phyloP scores from a whole-genome alignment of 2,888 invertebrate species.

The Pachliopta kotzebuea region DNA sequence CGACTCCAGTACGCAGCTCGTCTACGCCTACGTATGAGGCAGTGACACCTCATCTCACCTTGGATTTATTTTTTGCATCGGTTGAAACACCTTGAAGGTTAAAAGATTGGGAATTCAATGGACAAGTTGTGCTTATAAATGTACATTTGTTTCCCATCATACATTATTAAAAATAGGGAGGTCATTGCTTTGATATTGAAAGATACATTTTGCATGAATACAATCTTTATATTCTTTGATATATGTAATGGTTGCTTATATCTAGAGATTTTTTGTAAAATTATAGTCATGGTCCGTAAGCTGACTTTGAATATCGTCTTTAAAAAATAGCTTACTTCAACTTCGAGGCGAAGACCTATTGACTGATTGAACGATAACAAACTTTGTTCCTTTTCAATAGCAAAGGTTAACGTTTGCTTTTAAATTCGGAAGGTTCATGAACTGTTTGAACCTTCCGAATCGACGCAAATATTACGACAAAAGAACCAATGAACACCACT shows the following conservation, averaged over 20 bases:
- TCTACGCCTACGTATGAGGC: constrained; percentile 47
- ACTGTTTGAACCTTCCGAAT: too few relatives aligned
- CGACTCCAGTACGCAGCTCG: constrained; percentile 30
- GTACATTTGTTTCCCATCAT: neutral
- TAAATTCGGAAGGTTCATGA: too few relatives aligned
- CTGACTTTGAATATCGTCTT: neutral
- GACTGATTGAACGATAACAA: too few relatives aligned
- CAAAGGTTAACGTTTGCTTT: too few relatives aligned
- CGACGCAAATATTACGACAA: too few relatives aligned
- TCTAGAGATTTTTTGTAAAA: neutral
- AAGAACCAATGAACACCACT: too few relatives aligned
- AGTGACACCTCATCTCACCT: constrained; percentile 51
- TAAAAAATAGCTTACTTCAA: neutral
- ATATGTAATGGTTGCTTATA: neutral
- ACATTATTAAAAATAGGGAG: neutral
- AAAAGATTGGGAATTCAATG: constrained; percentile 14
- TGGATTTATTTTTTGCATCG: constrained; percentile 45
- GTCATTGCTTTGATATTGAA: neutral
- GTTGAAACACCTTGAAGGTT: constrained; percentile 32
- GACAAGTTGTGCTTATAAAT: neutral
- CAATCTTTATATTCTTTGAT: neutral
- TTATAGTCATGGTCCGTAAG: neutral
- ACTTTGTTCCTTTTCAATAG: too few relatives aligned
- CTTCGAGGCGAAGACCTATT: too few relatives aligned
- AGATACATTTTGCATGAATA: neutral